Conservation (phyloP, 1,140 invertebrate genomes). For the roundworm (Caenorhabditis elegans) region WBcel235 BX284605.5:10701001-10701500, state of each 20-base stretch:
- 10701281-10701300: neutral
- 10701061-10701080: neutral
- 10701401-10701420: no score
- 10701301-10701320: neutral
- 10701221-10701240: neutral
- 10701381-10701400: no score
- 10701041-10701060: neutral
- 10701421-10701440: no score
- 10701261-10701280: neutral
- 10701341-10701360: no score
- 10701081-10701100: neutral
- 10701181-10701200: constrained; percentile 12
- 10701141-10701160: neutral
- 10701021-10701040: neutral
- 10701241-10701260: neutral
- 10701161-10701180: neutral
- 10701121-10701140: no score
- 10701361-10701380: no score
- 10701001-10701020: constrained; percentile 11
- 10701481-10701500: no score
- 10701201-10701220: neutral
- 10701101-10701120: neutral
- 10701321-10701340: neutral
- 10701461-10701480: no score
- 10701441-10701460: no score